Conservation (phyloP, 2,888 invertebrate species). For the Leptura quadrifasciata region DNA sequence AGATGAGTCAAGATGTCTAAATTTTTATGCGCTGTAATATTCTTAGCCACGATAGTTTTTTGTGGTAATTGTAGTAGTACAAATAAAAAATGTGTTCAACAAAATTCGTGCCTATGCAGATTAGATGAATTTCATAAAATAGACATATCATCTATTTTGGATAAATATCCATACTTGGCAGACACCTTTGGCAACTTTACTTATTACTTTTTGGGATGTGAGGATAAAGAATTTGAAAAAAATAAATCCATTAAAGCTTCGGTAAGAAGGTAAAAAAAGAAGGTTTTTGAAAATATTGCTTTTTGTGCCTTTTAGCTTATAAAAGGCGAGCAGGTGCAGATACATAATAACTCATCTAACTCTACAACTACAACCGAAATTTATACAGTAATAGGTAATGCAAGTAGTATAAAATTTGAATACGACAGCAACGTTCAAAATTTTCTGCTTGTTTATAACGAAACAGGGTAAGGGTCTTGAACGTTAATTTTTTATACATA, state of each 20-base stretch:
- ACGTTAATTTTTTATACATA: background rate
- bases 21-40: conserved; percentile 26
- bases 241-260: background rate
- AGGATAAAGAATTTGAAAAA: conserved; percentile 21
- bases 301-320: conserved; percentile 55
- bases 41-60: conserved; percentile 33
- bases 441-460: conserved; percentile 45
- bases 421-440: conserved; percentile 8
- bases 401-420: conserved; percentile 53
- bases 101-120: conserved; percentile 67
- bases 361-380: conserved; percentile 32
- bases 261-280: background rate
- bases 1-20: conserved; percentile 31
- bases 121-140: conserved; percentile 67
- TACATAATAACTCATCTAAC: conserved; percentile 28
- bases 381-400: conserved; percentile 55
- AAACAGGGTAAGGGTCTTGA: conserved; percentile 19
- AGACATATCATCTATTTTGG: conserved; percentile 59
- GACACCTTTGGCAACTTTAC: conserved; percentile 57
- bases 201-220: conserved; percentile 51
- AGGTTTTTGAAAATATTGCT: no score
- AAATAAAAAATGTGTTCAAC: conserved; percentile 58
- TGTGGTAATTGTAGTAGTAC: conserved; percentile 42
- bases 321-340: conserved; percentile 13
- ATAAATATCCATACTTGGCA: conserved; percentile 54